Conservation (phyloP, 1,140 invertebrate genomes). For the Acromyrmex echinatior region DNA sequence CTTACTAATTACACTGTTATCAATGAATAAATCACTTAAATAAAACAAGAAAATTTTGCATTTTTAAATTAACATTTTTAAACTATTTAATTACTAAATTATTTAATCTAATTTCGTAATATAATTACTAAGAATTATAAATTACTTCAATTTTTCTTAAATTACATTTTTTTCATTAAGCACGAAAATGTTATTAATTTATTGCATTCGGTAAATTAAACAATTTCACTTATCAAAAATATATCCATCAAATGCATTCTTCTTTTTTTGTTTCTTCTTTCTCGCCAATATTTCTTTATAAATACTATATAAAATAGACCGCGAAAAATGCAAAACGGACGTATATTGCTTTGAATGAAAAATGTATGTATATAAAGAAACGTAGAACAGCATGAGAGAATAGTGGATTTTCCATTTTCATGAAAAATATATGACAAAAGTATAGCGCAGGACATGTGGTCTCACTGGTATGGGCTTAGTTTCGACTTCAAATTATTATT, state of each 20-base stretch:
- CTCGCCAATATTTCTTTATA: constrained; percentile 7
- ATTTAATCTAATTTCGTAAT: background rate
- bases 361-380: constrained; percentile 38
- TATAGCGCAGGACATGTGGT: background rate
- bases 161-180: constrained; percentile 5
- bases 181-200: background rate
- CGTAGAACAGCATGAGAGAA: background rate
- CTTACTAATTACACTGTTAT: background rate
- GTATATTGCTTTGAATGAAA: constrained; percentile 51
- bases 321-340: constrained; percentile 22
- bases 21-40: background rate
- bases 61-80: background rate
- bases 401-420: constrained; percentile 52
- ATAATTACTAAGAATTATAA: constrained; percentile 2
- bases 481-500: constrained; percentile 47
- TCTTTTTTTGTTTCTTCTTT: constrained; percentile 10
- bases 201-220: background rate
- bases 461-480: background rate
- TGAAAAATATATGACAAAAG: constrained; percentile 28
- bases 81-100: background rate
- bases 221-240: constrained; percentile 6
- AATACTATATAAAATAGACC: constrained; percentile 45
- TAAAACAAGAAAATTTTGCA: constrained; percentile 5
- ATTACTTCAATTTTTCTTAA: constrained; percentile 5
- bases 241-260: background rate